Evolutionary conservation across 1,140 invertebrate species (phyloP).

Genomic region (Pomacea maculata): DNA sequence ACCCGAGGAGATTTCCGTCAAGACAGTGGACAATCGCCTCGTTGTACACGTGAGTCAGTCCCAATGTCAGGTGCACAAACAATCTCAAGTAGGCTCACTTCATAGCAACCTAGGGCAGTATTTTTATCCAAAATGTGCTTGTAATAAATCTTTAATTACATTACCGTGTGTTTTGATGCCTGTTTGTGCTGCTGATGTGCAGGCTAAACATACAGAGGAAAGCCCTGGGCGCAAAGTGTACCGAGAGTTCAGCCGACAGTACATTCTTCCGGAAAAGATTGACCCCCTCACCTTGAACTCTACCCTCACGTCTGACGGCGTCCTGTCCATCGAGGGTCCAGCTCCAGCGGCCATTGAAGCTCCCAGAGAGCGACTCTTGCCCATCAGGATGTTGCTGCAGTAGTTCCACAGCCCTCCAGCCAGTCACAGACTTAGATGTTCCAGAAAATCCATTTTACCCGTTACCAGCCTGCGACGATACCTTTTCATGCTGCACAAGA

Average conservation of each 20-base stretch:
- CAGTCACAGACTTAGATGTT: not conserved
- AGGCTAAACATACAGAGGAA: conserved; percentile 56
- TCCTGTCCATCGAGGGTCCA: conserved; percentile 59
- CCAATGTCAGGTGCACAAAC: conserved; percentile 30
- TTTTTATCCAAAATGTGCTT: no score
- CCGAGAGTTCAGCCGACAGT: conserved; percentile 57
- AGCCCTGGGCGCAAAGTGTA: conserved; percentile 53
- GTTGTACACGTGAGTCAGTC: conserved; percentile 53
- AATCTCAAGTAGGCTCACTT: no score
- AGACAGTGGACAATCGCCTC: conserved; percentile 54
- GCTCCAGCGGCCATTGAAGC: conserved; percentile 49
- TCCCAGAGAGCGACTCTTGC: conserved; percentile 51
- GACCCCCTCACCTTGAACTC: conserved; percentile 56
- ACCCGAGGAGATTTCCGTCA: conserved; percentile 60
- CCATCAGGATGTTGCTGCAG: conserved; percentile 42
- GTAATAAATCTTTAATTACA: no score
- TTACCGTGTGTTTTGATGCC: no score
- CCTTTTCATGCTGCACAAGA: not conserved
- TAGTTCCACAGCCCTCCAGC: not conserved
- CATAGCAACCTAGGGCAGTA: no score
- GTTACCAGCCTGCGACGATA: not conserved
- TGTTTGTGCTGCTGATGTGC: conserved; percentile 13
- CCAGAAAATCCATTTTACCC: no score
- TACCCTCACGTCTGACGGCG: conserved; percentile 58
- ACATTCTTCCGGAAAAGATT: conserved; percentile 56